Percentiles rank a stretch among this genome's conserved stretches.
phyloP scores from a whole-genome alignment of 2,888 invertebrate genomes.

The Hyalella azteca region DNA sequence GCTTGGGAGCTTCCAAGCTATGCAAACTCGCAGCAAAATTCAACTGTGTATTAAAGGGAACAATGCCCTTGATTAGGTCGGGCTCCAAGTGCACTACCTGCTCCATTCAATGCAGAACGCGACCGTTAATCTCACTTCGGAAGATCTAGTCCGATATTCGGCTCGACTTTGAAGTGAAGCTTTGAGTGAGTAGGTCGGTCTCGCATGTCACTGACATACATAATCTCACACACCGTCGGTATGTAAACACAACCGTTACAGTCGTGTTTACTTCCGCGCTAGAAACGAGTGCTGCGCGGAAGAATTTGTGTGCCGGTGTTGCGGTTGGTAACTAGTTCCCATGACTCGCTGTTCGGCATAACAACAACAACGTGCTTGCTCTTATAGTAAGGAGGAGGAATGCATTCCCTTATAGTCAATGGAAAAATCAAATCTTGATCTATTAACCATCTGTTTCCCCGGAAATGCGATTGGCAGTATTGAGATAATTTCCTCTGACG shows the following conservation, averaged over 20 bases:
- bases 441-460: no score
- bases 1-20: slow-evolving; percentile 6
- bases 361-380: slow-evolving; percentile 20
- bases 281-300: not conserved
- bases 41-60: not conserved
- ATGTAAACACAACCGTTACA: slow-evolving; percentile 14
- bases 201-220: slow-evolving; percentile 15
- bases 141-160: slow-evolving; percentile 1
- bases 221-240: not conserved
- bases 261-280: slow-evolving; percentile 9
- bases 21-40: not conserved
- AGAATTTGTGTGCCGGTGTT: not conserved
- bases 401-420: no score
- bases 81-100: not conserved
- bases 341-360: not conserved
- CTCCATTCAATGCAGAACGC: not conserved
- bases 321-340: not conserved
- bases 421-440: no score
- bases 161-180: slow-evolving; percentile 9
- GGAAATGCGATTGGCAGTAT: no score
- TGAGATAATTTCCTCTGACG: no score
- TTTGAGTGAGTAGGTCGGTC: not conserved
- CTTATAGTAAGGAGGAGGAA: no score
- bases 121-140: not conserved
- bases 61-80: not conserved